phyloP scores from a whole-genome alignment of 2,113 vertebrate species.

The Amia ocellicauda region DNA sequence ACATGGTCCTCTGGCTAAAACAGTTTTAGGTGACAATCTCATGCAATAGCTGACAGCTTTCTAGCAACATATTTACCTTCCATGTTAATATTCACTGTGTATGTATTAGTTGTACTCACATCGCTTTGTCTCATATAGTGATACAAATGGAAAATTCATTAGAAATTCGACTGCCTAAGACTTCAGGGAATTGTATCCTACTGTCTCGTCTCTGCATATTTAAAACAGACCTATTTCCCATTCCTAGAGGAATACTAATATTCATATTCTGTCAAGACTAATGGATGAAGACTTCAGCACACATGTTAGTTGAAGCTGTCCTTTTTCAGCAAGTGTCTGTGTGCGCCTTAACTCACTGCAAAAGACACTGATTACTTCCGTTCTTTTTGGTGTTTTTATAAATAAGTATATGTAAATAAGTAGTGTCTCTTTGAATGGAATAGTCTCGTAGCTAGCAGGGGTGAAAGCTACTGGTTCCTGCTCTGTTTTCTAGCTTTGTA shows the following conservation, averaged over 20 bases:
- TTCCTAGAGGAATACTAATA: slow-evolving; percentile 18
- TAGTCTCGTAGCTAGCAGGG: too few relatives aligned
- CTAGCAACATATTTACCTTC: too few relatives aligned
- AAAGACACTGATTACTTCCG: too few relatives aligned
- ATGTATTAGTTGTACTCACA: slow-evolving; percentile 34
- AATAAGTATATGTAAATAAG: too few relatives aligned
- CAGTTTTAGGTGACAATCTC: too few relatives aligned
- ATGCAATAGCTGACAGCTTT: too few relatives aligned
- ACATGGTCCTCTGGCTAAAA: too few relatives aligned
- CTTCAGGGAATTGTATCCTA: slow-evolving; percentile 33
- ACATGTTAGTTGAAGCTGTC: not conserved
- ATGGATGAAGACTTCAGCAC: slow-evolving; percentile 17
- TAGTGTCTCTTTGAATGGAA: too few relatives aligned
- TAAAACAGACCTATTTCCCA: slow-evolving; percentile 42
- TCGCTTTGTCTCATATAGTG: slow-evolving; percentile 28
- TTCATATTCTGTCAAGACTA: slow-evolving; percentile 30
- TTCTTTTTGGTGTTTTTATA: too few relatives aligned
- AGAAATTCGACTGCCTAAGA: slow-evolving; percentile 16
- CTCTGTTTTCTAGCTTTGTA: not conserved
- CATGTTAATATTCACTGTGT: slow-evolving; percentile 40
- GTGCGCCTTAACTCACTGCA: too few relatives aligned
- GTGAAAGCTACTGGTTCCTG: too few relatives aligned
- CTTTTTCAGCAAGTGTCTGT: not conserved
- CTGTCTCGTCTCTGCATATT: slow-evolving; percentile 39
- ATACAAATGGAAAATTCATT: slow-evolving; percentile 17